Conservation (phyloP, 92 coral and sea anemone species). For the Zoanthus solanderi region DNA sequence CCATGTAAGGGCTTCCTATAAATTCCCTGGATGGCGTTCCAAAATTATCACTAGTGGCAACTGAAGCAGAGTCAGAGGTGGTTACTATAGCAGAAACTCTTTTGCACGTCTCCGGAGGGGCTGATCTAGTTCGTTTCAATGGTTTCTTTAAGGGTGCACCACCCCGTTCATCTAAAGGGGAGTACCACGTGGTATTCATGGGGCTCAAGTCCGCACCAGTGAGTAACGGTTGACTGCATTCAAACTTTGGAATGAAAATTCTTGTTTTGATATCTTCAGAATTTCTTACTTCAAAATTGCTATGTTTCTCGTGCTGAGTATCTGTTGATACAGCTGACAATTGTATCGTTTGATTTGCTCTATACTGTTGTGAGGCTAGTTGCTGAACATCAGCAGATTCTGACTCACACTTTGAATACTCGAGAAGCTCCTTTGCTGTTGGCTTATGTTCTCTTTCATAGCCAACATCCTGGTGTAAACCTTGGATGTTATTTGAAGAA, state of each 20-base stretch:
- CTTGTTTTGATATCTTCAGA: conserved; percentile 63
- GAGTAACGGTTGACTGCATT: conserved; percentile 46
- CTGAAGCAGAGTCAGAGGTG: conserved; percentile 16
- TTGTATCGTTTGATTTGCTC: not conserved
- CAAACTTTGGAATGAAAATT: conserved; percentile 71
- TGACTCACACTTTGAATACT: conserved; percentile 7
- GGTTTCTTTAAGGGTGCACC: conserved; percentile 23
- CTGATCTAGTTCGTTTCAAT: conserved; percentile 46
- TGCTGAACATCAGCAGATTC: not conserved
- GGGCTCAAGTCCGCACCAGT: not conserved
- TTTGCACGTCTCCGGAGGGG: conserved; percentile 41
- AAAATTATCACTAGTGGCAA: not conserved
- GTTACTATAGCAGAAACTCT: conserved; percentile 34
- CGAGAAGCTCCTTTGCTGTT: conserved; percentile 31
- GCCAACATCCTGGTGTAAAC: not conserved
- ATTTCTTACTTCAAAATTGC: conserved; percentile 1
- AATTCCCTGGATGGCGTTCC: conserved; percentile 28
- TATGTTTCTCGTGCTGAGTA: not conserved
- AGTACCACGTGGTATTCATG: not conserved
- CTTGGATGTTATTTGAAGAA: conserved; percentile 39
- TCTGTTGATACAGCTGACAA: not conserved
- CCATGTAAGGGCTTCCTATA: conserved; percentile 36
- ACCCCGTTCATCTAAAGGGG: conserved; percentile 23
- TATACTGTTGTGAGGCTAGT: not conserved
- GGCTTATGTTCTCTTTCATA: conserved; percentile 37